A percentile compares a stretch with the other conserved stretches of the same genome.
phyloP scores from a whole-genome alignment of 2,888 invertebrate genomes.

The Mellilla xanthometata region DNA sequence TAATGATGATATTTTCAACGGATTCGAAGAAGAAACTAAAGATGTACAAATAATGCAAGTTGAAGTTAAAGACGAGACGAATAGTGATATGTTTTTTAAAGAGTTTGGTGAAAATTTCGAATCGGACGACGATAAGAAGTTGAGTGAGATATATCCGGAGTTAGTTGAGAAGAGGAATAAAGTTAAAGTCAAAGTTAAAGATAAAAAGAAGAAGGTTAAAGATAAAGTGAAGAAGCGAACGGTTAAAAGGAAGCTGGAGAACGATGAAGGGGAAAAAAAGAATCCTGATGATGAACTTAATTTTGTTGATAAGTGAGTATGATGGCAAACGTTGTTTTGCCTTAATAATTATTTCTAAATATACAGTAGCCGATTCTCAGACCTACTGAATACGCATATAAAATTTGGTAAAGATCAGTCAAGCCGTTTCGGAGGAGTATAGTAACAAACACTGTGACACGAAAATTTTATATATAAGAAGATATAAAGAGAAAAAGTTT shows the following conservation, averaged over 20 bases:
- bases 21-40: neutral
- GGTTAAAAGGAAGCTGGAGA: neutral
- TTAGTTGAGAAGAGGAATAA: slow-evolving; percentile 33
- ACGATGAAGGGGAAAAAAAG: slow-evolving; percentile 30
- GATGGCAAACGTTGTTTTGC: no score
- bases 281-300: slow-evolving; percentile 30
- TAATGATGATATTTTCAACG: neutral
- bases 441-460: no score
- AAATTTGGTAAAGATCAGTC: no score
- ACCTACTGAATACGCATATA: no score
- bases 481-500: no score
- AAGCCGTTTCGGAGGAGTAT: no score
- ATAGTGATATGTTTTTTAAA: slow-evolving; percentile 55
- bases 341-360: no score
- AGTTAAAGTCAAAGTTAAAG: slow-evolving; percentile 22
- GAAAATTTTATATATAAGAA: no score
- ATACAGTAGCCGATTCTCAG: no score
- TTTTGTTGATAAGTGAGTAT: slow-evolving; percentile 48
- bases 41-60: slow-evolving; percentile 32
- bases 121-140: slow-evolving; percentile 51
- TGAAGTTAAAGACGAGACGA: slow-evolving; percentile 49
- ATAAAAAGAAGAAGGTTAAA: slow-evolving; percentile 33
- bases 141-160: slow-evolving; percentile 53
- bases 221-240: slow-evolving; percentile 34
- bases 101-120: slow-evolving; percentile 51